Base-by-base conservation (phyloP, 2,113 vertebrate species). In the Alethe diademata region DNA sequence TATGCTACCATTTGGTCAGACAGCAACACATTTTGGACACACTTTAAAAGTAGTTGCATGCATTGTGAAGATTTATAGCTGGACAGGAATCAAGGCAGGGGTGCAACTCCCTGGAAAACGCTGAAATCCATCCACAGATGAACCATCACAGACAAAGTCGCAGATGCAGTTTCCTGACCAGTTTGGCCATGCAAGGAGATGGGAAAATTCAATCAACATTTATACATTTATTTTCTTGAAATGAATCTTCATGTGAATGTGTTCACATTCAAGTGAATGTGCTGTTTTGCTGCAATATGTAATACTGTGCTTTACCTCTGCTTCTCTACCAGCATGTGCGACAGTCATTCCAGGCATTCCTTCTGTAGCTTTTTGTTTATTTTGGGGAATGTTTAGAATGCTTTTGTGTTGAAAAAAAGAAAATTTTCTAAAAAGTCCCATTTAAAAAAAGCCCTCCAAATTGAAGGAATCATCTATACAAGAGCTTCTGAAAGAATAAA, bases 331-430 rank as follows among this genome's bases (percentile, higher is more conserved):
- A 86, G 72, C 72, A 80, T 61, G 20, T 71, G 78, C 16, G 31
- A 90, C 76, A 95, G 36, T 76, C 92, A 95, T 95, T 95, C 95
- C 96, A 93, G 73, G 78, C 86, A 93, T 91, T 92, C 88, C 61
- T 93, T 71, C 36, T 36, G 12, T 29, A 90, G 69, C 18, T 88
- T 92, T 96, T 88, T 94, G 75, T 94, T 93, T 96, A 70, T 96
- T 85, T 62, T 57, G 36, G 51, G 53, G 58, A 90, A 90, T 1
- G 1, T 60, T 76, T 60, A 88, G 60, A 86, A 88, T 23, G 36
- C 11, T 80, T 90, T 83, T 88, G 50, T 42, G 47, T 60, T 16
- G 3, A 10, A n/a, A 48, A 62, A 78, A 61, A 70, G 8, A 16
- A 13, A 48, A 8, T 19, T 18, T 47, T 47, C 2, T 6, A 4